Evolutionary conservation across 1,140 invertebrate species (phyloP).

Genomic region (Chrysopa pallens): DNA sequence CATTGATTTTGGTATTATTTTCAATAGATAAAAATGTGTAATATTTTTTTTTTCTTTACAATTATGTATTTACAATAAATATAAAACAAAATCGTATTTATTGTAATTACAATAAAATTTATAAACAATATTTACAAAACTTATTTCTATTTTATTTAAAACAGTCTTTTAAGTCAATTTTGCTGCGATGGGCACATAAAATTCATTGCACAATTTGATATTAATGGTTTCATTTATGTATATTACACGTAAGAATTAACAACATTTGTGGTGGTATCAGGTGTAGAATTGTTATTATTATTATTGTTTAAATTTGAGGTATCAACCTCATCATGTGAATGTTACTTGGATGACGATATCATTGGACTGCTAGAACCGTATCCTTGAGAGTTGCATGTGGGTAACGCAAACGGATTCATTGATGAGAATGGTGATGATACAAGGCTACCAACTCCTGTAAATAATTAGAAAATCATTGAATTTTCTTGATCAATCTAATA

Average conservation of each 20-base stretch:
- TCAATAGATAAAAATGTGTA: too few species aligned
- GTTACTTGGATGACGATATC: slow-evolving; percentile 66
- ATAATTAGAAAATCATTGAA: neutral
- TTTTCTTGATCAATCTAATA: too few species aligned
- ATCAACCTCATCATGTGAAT: slow-evolving; percentile 18
- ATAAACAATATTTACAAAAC: too few species aligned
- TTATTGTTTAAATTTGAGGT: slow-evolving; percentile 4
- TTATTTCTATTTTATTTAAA: too few species aligned
- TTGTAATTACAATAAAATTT: too few species aligned
- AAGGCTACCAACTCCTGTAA: slow-evolving; percentile 47
- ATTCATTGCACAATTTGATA: too few species aligned
- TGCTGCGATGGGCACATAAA: too few species aligned
- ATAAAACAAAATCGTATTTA: too few species aligned
- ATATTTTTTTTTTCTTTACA: too few species aligned
- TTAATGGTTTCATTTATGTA: slow-evolving; percentile 11
- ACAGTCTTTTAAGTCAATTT: too few species aligned
- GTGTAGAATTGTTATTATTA: slow-evolving; percentile 2
- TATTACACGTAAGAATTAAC: slow-evolving; percentile 14
- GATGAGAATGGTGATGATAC: slow-evolving; percentile 65
- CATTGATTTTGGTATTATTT: too few species aligned
- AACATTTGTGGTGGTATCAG: slow-evolving; percentile 11
- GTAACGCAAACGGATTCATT: slow-evolving; percentile 79
- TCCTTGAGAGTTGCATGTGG: slow-evolving; percentile 69
- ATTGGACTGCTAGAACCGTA: slow-evolving; percentile 60
- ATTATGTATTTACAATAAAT: too few species aligned